A percentile compares a stretch with the other conserved stretches of the same genome.
Evolutionary conservation across 2,113 vertebrate species (phyloP).

Genomic region (Canis aureus): DNA sequence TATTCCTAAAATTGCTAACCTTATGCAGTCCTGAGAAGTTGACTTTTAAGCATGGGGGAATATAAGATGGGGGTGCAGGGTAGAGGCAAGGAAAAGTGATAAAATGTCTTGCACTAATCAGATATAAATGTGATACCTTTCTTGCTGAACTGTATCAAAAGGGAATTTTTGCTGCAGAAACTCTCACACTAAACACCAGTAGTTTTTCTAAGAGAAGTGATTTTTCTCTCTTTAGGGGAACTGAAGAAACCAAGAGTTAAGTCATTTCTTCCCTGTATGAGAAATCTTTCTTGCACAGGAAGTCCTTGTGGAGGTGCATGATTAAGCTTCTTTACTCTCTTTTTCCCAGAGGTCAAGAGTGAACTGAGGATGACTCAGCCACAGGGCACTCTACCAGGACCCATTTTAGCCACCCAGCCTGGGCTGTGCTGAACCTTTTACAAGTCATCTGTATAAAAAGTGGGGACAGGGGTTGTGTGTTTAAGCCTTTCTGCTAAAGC

Average conservation of each 20-base stretch:
- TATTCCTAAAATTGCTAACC: neutral
- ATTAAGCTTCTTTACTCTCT: conserved; percentile 38
- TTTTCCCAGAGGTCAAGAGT: conserved; percentile 1
- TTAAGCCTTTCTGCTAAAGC: conserved; percentile 9
- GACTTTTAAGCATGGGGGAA: neutral
- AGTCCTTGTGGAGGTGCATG: neutral
- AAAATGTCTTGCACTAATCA: neutral
- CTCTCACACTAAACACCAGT: neutral
- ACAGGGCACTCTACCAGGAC: neutral
- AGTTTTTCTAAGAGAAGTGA: neutral
- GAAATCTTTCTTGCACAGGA: conserved; percentile 29
- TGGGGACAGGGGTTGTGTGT: neutral
- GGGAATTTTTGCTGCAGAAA: neutral
- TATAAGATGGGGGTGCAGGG: neutral
- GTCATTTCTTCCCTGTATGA: conserved; percentile 30
- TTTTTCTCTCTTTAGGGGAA: conserved; percentile 44
- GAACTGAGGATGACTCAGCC: neutral
- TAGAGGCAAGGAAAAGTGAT: neutral
- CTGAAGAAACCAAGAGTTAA: conserved; percentile 7
- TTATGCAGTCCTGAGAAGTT: neutral
- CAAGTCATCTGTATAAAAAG: neutral
- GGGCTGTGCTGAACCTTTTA: neutral
- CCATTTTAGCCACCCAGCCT: neutral
- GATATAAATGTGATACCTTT: neutral
- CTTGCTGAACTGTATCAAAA: neutral